Evolutionary conservation across 2,113 vertebrate species (phyloP), one percentile per base, ranked within the genome.

Genomic region (Hymenochirus boettgeri): DNA sequence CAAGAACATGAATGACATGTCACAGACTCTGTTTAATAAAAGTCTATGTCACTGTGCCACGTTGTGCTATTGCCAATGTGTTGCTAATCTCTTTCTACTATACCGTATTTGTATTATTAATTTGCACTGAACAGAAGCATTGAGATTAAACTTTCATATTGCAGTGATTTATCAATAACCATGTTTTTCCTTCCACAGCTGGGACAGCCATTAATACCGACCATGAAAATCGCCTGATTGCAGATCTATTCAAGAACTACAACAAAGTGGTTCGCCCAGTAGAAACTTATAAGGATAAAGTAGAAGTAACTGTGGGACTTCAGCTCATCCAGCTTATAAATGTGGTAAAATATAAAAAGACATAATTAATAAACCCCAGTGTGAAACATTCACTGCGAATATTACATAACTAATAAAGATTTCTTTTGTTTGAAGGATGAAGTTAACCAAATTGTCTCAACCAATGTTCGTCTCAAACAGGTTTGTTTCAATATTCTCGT

Each of bases 261-360:
- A 96, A 92, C 83, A 93, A 87, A 35, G 86, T 93, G 71, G 89
- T 98, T 0, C 86, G 96, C 1, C 96, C 96, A 0, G 94, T 98
- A 19, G 88, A 89, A 72, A 84, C 95, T 72, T 94, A 94, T 73
- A 84, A 57, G 1, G 84, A 97, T 0, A 65, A 58, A 0, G 93
- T 99, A 0, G 77, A 88, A 0, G 90, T 99, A 72, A 97, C 89
- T 0, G 91, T 99, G 2, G 96, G 96, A 11, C 85, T 99, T 59
- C 95, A 99, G 84, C 89, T 99, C 35, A 97, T 99, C 51, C 96
- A 99, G 79, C 91, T 99, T 21, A 99, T 99, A 80, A 98, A 85
- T 0, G 95, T 99, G 95, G 96, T 98, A 82, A 55, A 72, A 46
- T 65, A 35, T 35, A 35, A 3, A 35, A 4, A 2, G n/a, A 35